Evolutionary conservation across 2,888 invertebrate species (phyloP).

Genomic region (Boloria selene): DNA sequence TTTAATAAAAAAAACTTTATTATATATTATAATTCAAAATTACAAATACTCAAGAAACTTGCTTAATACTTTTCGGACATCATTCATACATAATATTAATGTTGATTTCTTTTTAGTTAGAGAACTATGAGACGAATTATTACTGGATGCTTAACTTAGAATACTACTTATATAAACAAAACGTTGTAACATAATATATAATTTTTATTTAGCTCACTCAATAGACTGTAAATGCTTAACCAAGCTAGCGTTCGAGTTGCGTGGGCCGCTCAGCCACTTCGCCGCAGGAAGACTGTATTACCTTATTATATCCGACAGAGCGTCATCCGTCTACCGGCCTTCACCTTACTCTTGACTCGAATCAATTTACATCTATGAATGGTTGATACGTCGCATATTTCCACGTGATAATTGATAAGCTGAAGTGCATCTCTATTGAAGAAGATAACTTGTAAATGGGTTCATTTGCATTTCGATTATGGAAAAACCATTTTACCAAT

Average conservation of each 20-base stretch:
- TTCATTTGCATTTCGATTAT: neutral
- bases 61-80: no score
- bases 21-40: no score
- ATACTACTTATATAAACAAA: no score
- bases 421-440: conserved; percentile 5
- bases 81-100: no score
- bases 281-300: conserved; percentile 74
- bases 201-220: neutral
- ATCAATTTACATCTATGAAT: conserved; percentile 18
- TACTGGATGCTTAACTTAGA: no score
- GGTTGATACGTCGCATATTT: conserved; percentile 5
- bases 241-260: conserved; percentile 31
- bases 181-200: no score
- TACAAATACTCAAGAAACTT: no score
- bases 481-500: no score
- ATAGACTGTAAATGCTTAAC: neutral
- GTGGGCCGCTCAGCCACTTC: conserved; percentile 59
- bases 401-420: conserved; percentile 12
- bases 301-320: conserved; percentile 75
- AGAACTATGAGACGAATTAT: no score
- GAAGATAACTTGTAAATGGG: neutral
- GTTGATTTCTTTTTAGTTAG: no score
- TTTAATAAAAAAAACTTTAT: no score
- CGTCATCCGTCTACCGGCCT: conserved; percentile 55
- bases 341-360: conserved; percentile 42